A percentile compares a stretch with the other conserved stretches of the same genome.
Evolutionary conservation across 2,113 vertebrate genomes (phyloP).

Genomic region (Panthera leo): DNA sequence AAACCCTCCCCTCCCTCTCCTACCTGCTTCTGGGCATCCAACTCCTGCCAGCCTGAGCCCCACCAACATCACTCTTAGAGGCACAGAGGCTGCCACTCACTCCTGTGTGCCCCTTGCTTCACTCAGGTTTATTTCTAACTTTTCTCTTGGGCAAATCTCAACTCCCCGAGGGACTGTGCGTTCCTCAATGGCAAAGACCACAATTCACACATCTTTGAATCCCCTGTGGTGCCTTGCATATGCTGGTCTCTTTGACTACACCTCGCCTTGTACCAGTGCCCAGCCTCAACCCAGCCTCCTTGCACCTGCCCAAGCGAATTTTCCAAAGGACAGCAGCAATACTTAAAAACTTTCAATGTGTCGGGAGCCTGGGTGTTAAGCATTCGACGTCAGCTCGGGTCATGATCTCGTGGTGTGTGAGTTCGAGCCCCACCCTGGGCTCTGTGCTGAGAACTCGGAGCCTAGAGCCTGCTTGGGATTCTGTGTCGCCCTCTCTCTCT

Average conservation of each 20-base stretch:
- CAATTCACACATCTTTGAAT: neutral
- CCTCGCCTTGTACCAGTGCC: neutral
- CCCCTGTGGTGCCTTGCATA: neutral
- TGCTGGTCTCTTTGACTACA: neutral
- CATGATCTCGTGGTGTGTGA: too few species aligned
- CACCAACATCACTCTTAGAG: neutral
- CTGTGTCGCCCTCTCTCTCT: too few species aligned
- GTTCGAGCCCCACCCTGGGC: too few species aligned
- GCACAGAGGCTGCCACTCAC: neutral
- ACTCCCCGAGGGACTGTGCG: neutral
- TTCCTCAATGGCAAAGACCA: slow-evolving; percentile 18
- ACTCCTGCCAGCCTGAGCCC: neutral
- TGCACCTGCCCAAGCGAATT: neutral
- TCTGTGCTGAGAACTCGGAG: too few species aligned
- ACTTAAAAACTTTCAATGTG: neutral
- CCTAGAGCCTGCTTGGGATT: too few species aligned
- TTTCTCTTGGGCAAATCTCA: slow-evolving; percentile 30
- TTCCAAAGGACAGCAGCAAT: neutral
- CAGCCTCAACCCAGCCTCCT: neutral
- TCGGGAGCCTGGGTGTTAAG: too few species aligned
- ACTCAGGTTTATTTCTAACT: slow-evolving; percentile 20
- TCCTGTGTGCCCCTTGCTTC: neutral
- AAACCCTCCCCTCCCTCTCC: neutral
- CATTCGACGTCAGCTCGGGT: too few species aligned
- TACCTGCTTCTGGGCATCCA: neutral